A percentile compares a stretch with the other conserved stretches of the same genome.
Evolutionary conservation across 2,888 invertebrate species (phyloP).

Genomic region (Pachycephus smyrnensis): DNA sequence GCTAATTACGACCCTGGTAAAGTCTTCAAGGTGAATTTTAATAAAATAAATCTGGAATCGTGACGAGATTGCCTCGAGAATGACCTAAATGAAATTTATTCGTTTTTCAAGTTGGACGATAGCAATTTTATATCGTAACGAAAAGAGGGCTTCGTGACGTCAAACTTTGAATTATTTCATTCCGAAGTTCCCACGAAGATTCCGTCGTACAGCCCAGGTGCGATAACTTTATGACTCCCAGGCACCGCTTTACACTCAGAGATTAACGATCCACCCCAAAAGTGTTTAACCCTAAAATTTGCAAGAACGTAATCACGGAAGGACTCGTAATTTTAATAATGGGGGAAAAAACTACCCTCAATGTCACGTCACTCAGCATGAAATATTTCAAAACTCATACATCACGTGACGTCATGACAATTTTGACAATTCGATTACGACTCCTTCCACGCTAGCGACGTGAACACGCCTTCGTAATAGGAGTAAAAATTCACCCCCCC

Average conservation of each 20-base stretch:
- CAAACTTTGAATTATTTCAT: not conserved
- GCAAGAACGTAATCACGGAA: not conserved
- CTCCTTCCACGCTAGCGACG: not conserved
- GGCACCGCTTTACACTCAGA: not conserved
- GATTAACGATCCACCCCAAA: not conserved
- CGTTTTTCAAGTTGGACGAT: not conserved
- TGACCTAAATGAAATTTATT: not conserved
- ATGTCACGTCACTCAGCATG: not conserved
- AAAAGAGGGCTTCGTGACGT: not conserved
- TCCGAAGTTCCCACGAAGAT: not conserved
- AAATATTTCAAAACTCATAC: not conserved
- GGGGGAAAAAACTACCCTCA: not conserved
- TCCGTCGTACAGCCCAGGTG: not conserved
- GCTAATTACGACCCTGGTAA: not conserved
- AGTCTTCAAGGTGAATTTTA: not conserved
- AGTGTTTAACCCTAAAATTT: not conserved
- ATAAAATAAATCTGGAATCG: not conserved
- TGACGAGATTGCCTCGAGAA: not conserved
- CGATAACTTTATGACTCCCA: not conserved
- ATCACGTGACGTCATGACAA: not conserved
- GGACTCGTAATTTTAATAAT: not conserved
- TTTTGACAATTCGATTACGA: not conserved
- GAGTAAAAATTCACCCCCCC: not conserved
- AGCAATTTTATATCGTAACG: not conserved
- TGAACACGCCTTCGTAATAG: not conserved